phyloP scores from a whole-genome alignment of 2,888 invertebrate species.

The Machimus atricapillus region DNA sequence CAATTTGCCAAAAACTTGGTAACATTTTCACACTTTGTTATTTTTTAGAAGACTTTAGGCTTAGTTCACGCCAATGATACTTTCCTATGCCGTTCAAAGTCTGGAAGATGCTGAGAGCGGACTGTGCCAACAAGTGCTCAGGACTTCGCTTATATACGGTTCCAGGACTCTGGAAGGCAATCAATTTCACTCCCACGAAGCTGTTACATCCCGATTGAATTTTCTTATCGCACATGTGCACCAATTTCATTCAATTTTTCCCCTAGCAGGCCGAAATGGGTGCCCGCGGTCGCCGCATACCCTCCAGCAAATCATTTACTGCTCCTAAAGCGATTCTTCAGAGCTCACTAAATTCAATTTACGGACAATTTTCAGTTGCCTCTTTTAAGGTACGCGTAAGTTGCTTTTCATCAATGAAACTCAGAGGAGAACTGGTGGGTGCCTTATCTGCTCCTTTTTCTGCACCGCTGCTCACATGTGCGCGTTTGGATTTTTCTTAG shows the following conservation, averaged over 20 bases:
- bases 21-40: conserved; percentile 30
- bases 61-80: neutral
- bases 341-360: conserved; percentile 2
- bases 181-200: conserved; percentile 3
- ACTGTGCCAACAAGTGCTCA: neutral
- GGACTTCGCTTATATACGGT: neutral
- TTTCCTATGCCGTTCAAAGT: neutral
- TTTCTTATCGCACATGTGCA: conserved; percentile 38
- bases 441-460: conserved; percentile 10
- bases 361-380: neutral
- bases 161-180: neutral
- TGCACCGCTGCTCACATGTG: neutral
- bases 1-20: conserved; percentile 26
- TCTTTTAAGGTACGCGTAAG: neutral
- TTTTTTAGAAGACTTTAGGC: neutral
- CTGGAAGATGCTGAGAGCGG: neutral
- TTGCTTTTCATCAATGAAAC: neutral
- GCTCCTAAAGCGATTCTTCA: neutral
- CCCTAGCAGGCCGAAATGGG: neutral
- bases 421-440: neutral
- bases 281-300: neutral
- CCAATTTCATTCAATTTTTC: conserved; percentile 2
- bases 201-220: conserved; percentile 7
- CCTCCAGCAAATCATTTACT: neutral
- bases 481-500: neutral